Evolutionary conservation across 2,797 vertebrate species (phyloP), one percentile per base, ranked within the genome.

Genomic region (Philypnodon macrostomus): DNA sequence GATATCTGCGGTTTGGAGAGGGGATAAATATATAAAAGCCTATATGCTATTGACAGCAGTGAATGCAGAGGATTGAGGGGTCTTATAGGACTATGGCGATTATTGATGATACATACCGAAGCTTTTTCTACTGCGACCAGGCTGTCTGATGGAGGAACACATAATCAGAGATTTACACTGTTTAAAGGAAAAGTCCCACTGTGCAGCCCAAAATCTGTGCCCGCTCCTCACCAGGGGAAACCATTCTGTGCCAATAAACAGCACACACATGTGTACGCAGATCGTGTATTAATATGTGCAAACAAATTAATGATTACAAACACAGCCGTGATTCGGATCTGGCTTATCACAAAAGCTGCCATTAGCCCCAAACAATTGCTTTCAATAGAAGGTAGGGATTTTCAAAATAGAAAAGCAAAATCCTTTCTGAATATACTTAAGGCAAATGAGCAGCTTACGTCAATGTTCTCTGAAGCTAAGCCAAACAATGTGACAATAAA

Each of bases 91-190:
- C 61, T 59, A 59, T 39, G 0, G 37, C 73, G 80, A 82, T 85
- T 83, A 87, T 72, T 69, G 74, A 80, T 69, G 77, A 69, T 71
- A 73, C 70, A 55, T 80, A 65, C 49, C 53, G 59, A 49, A 75
- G 47, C 48, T 59, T 47, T 55, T 65, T 37, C 66, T 39, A 58
- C 73, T 66, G 65, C 70, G 67, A 67, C 47, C 48, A 6, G 14
- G 18, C 0, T 0, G 47, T 58, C 61, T 18, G 13, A 72, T 52
- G 39, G 31, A 58, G 48, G 57, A 71, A 53, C 51, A 53, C 70
- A 19, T 80, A 77, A 84, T 80, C 75, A 58, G 63, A 84, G 80
- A 77, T 83, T 86, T 77, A 66, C 42, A 56, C 32, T 23, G 47
- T 81, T 81, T 73, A 70, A 58, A 44, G 62, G 54, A 46, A 75